Percentiles rank a stretch among this genome's conserved stretches.
phyloP scores from a whole-genome alignment of 2,888 invertebrate genomes.

The Blastobasis adustella region DNA sequence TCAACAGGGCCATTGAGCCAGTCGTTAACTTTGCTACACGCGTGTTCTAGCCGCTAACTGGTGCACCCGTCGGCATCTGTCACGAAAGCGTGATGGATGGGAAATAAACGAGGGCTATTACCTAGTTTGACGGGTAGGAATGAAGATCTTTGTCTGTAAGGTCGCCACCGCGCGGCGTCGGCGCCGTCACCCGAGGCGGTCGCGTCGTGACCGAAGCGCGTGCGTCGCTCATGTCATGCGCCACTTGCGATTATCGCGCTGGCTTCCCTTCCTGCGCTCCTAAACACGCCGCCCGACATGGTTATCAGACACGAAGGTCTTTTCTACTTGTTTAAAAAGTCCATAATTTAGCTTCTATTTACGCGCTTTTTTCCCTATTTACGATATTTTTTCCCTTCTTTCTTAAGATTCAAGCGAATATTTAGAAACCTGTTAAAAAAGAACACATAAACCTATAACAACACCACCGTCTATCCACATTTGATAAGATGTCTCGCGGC shows the following conservation, averaged over 20 bases:
- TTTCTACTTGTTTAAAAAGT: too few relatives aligned
- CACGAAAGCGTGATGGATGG: conserved; percentile 45
- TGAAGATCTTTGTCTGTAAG: conserved; percentile 42
- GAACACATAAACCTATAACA: too few relatives aligned
- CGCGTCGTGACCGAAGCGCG: conserved; percentile 60
- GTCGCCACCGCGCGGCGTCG: conserved; percentile 22
- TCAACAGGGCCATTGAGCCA: conserved; percentile 35
- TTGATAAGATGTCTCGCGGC: too few relatives aligned
- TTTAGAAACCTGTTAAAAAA: too few relatives aligned
- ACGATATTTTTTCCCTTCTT: too few relatives aligned
- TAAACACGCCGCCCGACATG: too few relatives aligned
- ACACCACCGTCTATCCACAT: too few relatives aligned
- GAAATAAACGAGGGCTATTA: conserved; percentile 45
- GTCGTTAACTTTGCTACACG: conserved; percentile 49
- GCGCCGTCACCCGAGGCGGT: conserved; percentile 44
- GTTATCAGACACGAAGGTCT: too few relatives aligned
- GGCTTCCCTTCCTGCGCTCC: conserved; percentile 29
- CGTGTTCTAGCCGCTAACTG: conserved; percentile 34
- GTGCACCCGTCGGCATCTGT: conserved; percentile 42
- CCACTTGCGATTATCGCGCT: conserved; percentile 65
- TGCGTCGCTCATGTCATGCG: conserved; percentile 59
- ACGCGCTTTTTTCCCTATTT: too few relatives aligned
- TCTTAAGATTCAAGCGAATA: too few relatives aligned
- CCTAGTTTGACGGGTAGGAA: conserved; percentile 38
- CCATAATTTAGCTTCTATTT: neutral